phyloP scores from a whole-genome alignment of 2,888 invertebrate species.

The Gibbula magus region DNA sequence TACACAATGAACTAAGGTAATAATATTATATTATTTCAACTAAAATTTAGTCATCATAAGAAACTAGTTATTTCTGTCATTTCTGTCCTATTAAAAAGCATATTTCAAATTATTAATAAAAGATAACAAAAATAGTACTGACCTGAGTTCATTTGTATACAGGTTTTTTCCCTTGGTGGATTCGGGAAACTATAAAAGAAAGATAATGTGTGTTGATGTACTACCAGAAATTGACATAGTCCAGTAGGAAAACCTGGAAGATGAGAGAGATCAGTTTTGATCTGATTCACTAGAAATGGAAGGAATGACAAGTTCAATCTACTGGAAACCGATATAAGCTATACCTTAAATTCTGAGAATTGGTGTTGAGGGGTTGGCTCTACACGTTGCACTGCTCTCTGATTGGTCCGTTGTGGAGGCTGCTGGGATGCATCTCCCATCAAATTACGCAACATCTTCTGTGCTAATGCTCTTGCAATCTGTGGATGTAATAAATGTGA shows the following conservation, averaged over 20 bases:
- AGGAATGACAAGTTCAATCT: too few species aligned
- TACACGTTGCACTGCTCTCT: conserved; percentile 27
- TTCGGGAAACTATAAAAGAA: conserved; percentile 72
- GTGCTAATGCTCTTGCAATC: conserved; percentile 56
- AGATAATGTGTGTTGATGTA: too few species aligned
- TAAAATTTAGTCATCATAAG: too few species aligned
- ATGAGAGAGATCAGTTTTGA: too few species aligned
- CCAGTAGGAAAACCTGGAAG: too few species aligned
- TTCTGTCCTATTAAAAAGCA: conserved; percentile 46
- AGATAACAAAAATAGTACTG: conserved; percentile 23
- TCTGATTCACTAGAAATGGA: too few species aligned
- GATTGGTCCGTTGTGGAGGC: conserved; percentile 20
- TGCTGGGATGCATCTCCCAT: conserved; percentile 31
- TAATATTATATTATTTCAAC: too few species aligned
- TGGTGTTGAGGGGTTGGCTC: conserved; percentile 25
- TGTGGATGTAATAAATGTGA: conserved; percentile 32
- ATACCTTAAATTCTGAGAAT: conserved; percentile 66
- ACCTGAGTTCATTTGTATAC: conserved; percentile 70
- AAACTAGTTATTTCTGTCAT: too few species aligned
- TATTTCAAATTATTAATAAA: background rate
- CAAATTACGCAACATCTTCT: conserved; percentile 48
- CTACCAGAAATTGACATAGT: too few species aligned
- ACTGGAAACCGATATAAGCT: background rate
- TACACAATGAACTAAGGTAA: too few species aligned
- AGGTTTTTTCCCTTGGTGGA: conserved; percentile 70